These are phyloP conservation scores for Parnassius apollo DNA, from an alignment of 2,888 invertebrate genomes.

Conservation along the genomic window DNA sequence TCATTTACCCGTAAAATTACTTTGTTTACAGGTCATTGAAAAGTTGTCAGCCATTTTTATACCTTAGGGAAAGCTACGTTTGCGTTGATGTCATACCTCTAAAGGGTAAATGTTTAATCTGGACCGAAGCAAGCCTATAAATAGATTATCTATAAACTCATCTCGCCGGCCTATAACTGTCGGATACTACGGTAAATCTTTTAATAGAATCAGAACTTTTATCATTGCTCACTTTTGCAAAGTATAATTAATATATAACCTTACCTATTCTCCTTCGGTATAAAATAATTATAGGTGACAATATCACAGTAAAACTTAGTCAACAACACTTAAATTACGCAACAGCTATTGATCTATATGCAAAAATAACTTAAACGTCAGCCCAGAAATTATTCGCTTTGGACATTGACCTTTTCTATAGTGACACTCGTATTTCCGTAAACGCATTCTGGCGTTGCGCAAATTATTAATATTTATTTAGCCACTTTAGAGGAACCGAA, in stretches of 20 bases:
- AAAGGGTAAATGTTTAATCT: constrained; percentile 27
- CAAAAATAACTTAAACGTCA: no score
- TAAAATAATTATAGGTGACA: no score
- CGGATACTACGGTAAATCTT: constrained; percentile 10
- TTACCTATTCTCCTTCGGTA: constrained; percentile 23
- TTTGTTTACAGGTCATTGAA: constrained; percentile 8
- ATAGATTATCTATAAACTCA: constrained; percentile 38
- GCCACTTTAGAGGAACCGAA: no score
- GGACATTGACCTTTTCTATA: no score
- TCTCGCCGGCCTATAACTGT: constrained; percentile 45
- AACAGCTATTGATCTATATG: no score
- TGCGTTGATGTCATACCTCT: constrained; percentile 6
- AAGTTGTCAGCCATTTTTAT: constrained; percentile 15
- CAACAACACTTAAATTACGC: no score
- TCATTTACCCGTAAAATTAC: constrained; percentile 1
- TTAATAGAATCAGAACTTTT: constrained; percentile 27
- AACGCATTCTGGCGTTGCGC: no score
- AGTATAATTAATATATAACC: constrained; percentile 10
- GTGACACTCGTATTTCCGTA: no score
- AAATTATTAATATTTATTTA: no score
- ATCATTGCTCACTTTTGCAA: constrained; percentile 7
- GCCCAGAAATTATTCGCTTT: no score
- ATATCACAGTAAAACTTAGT: no score
- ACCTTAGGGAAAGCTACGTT: constrained; percentile 1
- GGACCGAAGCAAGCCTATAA: constrained; percentile 40